Conservation (phyloP, 2,113 vertebrate genomes). For the Brachirus orientalis region DNA sequence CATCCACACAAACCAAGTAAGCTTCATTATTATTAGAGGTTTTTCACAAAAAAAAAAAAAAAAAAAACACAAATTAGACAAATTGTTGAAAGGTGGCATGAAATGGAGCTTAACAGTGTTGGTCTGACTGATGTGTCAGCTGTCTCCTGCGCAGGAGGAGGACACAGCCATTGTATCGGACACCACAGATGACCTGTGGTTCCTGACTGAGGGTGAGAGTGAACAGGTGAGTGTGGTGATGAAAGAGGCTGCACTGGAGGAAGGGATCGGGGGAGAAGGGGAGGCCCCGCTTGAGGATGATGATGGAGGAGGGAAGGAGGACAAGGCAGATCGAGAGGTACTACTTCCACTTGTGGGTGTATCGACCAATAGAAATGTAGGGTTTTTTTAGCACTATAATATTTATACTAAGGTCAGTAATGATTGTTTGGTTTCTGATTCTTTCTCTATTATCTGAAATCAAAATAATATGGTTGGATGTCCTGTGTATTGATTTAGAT, state of each 20-base stretch:
- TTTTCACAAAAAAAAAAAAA: no score
- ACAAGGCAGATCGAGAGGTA: constrained; percentile 77
- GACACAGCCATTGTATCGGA: constrained; percentile 96
- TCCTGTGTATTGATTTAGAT: constrained; percentile 75
- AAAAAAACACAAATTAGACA: no score
- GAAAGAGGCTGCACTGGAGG: constrained; percentile 85
- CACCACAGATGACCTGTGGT: constrained; percentile 95
- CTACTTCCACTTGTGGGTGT: background rate
- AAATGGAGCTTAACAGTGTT: constrained; percentile 23
- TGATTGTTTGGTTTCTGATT: background rate
- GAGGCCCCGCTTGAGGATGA: constrained; percentile 78
- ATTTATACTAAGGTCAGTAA: no score
- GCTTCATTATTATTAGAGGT: background rate
- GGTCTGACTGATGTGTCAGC: constrained; percentile 76
- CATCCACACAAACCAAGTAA: constrained; percentile 96
- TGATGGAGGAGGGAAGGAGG: constrained; percentile 65
- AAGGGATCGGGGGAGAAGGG: constrained; percentile 73
- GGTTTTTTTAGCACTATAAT: background rate
- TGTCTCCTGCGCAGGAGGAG: constrained; percentile 87
- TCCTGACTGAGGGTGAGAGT: constrained; percentile 88
- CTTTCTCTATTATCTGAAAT: no score
- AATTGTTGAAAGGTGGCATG: constrained; percentile 6
- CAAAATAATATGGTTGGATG: background rate
- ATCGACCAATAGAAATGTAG: background rate
- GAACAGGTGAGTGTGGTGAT: constrained; percentile 88